A percentile compares a stretch with the other conserved stretches of the same genome.
Conservation (phyloP, 2,888 invertebrate species). For the Euphydryas editha region DNA sequence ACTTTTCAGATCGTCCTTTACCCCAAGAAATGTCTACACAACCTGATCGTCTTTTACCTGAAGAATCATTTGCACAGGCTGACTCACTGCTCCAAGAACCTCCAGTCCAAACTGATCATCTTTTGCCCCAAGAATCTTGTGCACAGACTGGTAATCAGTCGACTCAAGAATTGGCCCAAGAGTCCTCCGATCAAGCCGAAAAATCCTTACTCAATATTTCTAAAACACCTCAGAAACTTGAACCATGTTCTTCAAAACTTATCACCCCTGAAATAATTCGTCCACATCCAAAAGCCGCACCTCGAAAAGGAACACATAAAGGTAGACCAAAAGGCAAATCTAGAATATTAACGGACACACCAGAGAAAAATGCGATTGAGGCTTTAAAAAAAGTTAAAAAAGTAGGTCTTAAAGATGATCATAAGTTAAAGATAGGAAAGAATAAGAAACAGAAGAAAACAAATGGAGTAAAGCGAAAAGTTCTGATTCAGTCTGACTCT, state of each 20-base stretch:
- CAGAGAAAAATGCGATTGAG: constrained; percentile 17
- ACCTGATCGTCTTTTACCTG: no score
- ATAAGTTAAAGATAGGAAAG: constrained; percentile 2
- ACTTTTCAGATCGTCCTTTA: neutral
- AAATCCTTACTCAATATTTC: no score
- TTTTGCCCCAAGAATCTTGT: no score
- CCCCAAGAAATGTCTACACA: no score
- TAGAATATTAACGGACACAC: constrained; percentile 19
- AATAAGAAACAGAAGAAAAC: constrained; percentile 1
- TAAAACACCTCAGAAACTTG: constrained; percentile 11
- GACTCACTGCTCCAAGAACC: no score
- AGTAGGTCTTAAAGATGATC: neutral
- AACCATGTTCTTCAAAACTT: constrained; percentile 6
- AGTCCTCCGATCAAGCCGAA: no score
- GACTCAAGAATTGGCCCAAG: no score
- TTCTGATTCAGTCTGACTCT: constrained; percentile 17
- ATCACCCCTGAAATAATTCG: constrained; percentile 8
- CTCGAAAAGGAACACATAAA: constrained; percentile 11
- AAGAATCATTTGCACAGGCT: no score
- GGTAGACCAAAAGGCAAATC: constrained; percentile 7
- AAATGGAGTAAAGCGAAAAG: constrained; percentile 2
- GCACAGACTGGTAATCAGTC: no score
- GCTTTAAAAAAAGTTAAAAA: neutral
- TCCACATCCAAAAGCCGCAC: constrained; percentile 19
- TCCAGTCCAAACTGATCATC: no score